phyloP scores from a whole-genome alignment of 2,888 invertebrate species.

The Acrobasis consociella region DNA sequence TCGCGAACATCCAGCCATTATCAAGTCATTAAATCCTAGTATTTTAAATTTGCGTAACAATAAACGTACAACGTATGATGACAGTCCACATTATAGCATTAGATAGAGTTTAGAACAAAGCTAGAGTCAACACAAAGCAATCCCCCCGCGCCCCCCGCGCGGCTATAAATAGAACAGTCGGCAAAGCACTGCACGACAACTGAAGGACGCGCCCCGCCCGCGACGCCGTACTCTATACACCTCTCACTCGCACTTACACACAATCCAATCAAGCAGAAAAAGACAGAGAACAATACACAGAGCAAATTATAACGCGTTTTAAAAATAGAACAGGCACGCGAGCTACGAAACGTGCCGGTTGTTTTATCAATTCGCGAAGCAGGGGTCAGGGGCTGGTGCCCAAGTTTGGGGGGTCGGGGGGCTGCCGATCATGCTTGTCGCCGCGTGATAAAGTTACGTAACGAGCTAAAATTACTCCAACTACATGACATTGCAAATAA shows the following conservation, averaged over 20 bases:
- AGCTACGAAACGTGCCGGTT: slow-evolving; percentile 58
- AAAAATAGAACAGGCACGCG: slow-evolving; percentile 72
- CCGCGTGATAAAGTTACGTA: slow-evolving; percentile 1
- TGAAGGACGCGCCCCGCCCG: slow-evolving; percentile 68
- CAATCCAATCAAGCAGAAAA: slow-evolving; percentile 33
- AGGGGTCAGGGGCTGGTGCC: slow-evolving; percentile 6
- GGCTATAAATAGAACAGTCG: slow-evolving; percentile 54
- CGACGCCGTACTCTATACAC: slow-evolving; percentile 31
- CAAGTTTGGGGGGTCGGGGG: slow-evolving; percentile 11
- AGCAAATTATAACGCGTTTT: slow-evolving; percentile 56
- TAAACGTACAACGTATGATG: not conserved
- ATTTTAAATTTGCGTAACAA: slow-evolving; percentile 3
- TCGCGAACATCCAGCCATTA: not conserved
- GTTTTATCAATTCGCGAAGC: slow-evolving; percentile 47
- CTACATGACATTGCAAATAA: slow-evolving; percentile 4
- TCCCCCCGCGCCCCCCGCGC: slow-evolving; percentile 34
- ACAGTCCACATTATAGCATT: slow-evolving; percentile 7
- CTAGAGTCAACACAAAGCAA: slow-evolving; percentile 47
- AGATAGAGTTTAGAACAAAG: slow-evolving; percentile 43
- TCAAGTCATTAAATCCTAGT: not conserved
- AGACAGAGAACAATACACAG: slow-evolving; percentile 46
- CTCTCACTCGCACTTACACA: slow-evolving; percentile 42
- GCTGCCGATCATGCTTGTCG: not conserved
- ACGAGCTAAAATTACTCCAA: not conserved
- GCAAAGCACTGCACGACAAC: slow-evolving; percentile 61